phyloP scores from a whole-genome alignment of 2,888 invertebrate species.

The Diplazon laetatorius region DNA sequence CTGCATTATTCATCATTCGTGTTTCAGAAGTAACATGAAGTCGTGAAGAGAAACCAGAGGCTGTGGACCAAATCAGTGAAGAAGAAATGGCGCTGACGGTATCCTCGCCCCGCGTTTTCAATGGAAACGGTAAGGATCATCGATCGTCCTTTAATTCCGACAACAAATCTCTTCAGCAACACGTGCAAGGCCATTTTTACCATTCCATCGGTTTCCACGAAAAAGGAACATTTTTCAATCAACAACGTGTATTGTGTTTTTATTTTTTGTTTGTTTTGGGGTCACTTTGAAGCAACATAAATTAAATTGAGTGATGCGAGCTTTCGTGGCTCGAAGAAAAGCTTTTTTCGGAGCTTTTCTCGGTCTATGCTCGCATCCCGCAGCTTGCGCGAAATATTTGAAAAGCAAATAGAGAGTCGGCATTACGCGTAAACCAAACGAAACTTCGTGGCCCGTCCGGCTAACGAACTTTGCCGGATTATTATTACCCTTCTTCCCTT shows the following conservation, averaged over 20 bases:
- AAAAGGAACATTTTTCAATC: no score
- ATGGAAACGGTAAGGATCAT: slow-evolving; percentile 77
- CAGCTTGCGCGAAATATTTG: slow-evolving; percentile 23
- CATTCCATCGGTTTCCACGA: no score
- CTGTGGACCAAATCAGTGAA: slow-evolving; percentile 55
- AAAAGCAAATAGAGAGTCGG: slow-evolving; percentile 44
- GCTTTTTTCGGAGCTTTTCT: slow-evolving; percentile 30
- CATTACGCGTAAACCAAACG: slow-evolving; percentile 58
- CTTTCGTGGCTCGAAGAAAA: neutral
- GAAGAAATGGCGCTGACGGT: slow-evolving; percentile 78
- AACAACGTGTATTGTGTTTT: no score
- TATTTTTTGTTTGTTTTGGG: no score
- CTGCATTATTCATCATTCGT: slow-evolving; percentile 27
- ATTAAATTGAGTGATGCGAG: no score
- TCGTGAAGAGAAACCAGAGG: neutral
- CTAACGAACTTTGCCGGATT: slow-evolving; percentile 79
- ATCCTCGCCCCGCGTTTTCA: slow-evolving; percentile 77
- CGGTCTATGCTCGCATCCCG: neutral
- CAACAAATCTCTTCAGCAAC: no score
- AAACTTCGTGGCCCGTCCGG: slow-evolving; percentile 65
- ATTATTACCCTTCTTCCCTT: slow-evolving; percentile 78
- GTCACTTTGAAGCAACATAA: no score
- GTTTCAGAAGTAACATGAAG: slow-evolving; percentile 63
- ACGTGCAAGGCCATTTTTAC: no score
- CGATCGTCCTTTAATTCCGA: neutral